Percentiles rank a stretch among this genome's conserved stretches.
These are phyloP conservation scores for Micromesistius poutassou DNA, from an alignment of 2,797 vertebrate species.

Conservation along the genomic window DNA sequence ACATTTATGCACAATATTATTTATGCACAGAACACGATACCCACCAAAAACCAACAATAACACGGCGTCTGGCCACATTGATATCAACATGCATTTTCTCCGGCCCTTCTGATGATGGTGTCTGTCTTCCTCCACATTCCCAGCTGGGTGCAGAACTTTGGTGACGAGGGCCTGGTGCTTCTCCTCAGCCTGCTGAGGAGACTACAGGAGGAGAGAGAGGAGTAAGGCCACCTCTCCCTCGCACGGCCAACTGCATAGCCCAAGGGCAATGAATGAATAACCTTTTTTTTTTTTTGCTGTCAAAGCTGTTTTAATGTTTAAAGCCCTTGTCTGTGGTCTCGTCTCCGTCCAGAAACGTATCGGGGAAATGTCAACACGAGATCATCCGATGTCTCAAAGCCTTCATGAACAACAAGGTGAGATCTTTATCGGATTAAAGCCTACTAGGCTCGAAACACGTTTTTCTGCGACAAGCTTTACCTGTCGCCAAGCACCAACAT, in stretches of 20 bases:
- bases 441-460: background rate
- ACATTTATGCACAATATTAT: no score
- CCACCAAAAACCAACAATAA: background rate
- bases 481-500: background rate
- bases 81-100: background rate
- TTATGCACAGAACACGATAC: background rate
- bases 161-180: conserved; percentile 80
- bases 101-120: background rate
- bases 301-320: conserved; percentile 10
- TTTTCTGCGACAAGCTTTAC: no score
- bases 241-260: background rate
- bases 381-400: conserved; percentile 92
- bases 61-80: background rate
- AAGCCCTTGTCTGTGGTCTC: background rate
- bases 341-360: conserved; percentile 48
- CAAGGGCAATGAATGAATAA: background rate
- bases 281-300: background rate
- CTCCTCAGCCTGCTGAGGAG: conserved; percentile 78
- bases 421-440: background rate
- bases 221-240: conserved; percentile 55
- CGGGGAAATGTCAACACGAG: conserved; percentile 84
- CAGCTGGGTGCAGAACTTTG: conserved; percentile 94
- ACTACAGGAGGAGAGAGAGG: conserved; percentile 83
- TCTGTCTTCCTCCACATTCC: conserved; percentile 17
- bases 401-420: conserved; percentile 95